Conservation (phyloP, 2,113 vertebrate genomes). For the Cottus gobio region DNA sequence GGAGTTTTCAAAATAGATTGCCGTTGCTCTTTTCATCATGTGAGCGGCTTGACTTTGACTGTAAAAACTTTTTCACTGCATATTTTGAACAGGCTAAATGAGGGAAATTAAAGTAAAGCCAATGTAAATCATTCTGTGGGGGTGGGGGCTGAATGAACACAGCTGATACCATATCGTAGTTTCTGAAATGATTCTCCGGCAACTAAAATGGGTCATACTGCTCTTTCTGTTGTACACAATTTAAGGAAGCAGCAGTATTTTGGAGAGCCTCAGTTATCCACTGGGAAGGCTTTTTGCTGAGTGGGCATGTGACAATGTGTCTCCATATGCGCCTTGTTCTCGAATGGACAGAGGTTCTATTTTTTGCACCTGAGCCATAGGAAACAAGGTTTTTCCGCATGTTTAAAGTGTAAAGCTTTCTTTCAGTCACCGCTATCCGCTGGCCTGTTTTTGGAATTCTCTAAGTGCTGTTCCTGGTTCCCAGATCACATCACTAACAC, state of each 20-base stretch:
- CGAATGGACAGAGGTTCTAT: constrained; percentile 15
- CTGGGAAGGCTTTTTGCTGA: constrained; percentile 50
- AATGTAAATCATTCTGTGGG: background rate
- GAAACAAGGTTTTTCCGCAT: constrained; percentile 11
- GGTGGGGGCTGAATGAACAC: background rate
- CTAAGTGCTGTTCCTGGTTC: background rate
- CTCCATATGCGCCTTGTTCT: constrained; percentile 19
- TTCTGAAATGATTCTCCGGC: constrained; percentile 8
- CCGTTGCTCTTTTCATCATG: constrained; percentile 10
- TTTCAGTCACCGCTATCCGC: background rate
- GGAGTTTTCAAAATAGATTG: constrained; percentile 8
- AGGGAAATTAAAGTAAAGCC: background rate
- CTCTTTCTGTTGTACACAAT: constrained; percentile 14
- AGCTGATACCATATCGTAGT: background rate
- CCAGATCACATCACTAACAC: background rate
- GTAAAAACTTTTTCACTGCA: background rate
- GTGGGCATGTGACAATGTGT: constrained; percentile 29
- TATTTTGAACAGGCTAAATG: constrained; percentile 6
- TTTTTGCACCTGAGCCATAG: constrained; percentile 29
- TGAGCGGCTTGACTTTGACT: background rate
- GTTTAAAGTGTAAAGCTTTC: constrained; percentile 14
- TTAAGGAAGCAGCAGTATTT: constrained; percentile 16
- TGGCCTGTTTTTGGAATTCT: constrained; percentile 2
- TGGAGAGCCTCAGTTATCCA: constrained; percentile 15
- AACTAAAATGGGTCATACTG: constrained; percentile 42